phyloP scores from a whole-genome alignment of 1,140 invertebrate species.

The Harlomillsia oculata region DNA sequence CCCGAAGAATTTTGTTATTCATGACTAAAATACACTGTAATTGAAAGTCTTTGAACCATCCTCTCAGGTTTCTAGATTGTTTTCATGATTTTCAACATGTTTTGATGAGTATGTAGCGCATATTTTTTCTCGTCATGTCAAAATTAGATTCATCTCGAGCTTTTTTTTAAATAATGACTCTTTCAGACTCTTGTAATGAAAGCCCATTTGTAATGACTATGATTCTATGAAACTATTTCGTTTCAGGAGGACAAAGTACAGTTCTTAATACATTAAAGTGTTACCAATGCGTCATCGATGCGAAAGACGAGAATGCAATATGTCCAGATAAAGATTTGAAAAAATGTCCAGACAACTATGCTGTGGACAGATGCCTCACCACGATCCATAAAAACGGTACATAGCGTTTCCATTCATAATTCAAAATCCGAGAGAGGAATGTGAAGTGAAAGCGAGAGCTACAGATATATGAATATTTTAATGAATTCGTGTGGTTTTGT shows the following conservation, averaged over 20 bases:
- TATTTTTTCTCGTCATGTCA: too few species aligned
- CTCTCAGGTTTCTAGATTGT: too few species aligned
- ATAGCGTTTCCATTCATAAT: conserved; percentile 8
- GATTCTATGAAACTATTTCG: too few species aligned
- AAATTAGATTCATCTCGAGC: too few species aligned
- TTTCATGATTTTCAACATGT: too few species aligned
- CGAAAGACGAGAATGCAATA: conserved; percentile 38
- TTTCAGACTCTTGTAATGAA: too few species aligned
- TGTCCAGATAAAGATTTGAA: conserved; percentile 41
- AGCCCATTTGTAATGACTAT: too few species aligned
- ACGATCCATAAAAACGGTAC: conserved; percentile 45
- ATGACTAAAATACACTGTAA: too few species aligned
- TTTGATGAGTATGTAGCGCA: too few species aligned
- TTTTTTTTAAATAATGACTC: too few species aligned
- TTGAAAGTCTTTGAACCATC: too few species aligned
- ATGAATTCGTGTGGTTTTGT: conserved; percentile 37
- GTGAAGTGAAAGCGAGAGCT: background rate
- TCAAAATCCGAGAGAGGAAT: background rate
- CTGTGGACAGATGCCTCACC: conserved; percentile 45
- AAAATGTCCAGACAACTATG: conserved; percentile 41
- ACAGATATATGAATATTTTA: background rate
- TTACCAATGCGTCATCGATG: conserved; percentile 43
- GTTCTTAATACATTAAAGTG: conserved; percentile 41
- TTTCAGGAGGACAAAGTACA: conserved; percentile 18
- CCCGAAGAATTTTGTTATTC: too few species aligned